These are phyloP conservation scores for Champsocephalus esox DNA, from an alignment of 2,797 vertebrate genomes.

Conservation along the genomic window DNA sequence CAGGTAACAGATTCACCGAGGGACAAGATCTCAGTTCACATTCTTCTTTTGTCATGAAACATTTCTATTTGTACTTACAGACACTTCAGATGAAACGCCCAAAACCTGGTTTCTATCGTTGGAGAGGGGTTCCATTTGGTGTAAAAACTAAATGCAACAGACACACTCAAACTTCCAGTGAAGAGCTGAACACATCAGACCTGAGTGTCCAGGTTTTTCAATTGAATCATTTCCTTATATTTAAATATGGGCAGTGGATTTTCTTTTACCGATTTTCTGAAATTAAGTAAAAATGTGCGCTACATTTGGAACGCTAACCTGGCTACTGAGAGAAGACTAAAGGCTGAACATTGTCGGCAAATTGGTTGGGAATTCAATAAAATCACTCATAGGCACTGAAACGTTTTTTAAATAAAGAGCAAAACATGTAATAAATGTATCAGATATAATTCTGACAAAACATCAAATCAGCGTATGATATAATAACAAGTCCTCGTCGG, in stretches of 20 bases:
- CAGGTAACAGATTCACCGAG: background rate
- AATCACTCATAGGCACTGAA: slow-evolving; percentile 38
- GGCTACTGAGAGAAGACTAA: background rate
- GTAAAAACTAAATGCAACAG: background rate
- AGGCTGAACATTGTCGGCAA: background rate
- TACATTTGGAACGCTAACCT: background rate
- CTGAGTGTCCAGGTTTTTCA: background rate
- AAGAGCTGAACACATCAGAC: background rate
- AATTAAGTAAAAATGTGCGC: background rate
- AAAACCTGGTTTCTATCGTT: no score
- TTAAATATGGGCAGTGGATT: background rate
- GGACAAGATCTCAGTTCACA: background rate
- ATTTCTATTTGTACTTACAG: background rate
- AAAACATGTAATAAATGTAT: slow-evolving; percentile 20
- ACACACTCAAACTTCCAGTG: background rate
- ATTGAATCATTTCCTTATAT: background rate
- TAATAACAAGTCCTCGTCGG: background rate
- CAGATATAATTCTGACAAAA: slow-evolving; percentile 12
- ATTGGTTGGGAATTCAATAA: background rate
- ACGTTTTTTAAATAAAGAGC: slow-evolving; percentile 38
- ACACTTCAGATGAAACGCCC: background rate
- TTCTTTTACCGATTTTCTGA: background rate
- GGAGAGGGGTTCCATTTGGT: no score
- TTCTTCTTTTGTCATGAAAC: background rate
- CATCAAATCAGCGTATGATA: slow-evolving; percentile 6